A percentile compares a stretch with the other conserved stretches of the same genome.
Conservation (phyloP, 2,113 vertebrate genomes). For the Cyphomyrus discorhynchus region DNA sequence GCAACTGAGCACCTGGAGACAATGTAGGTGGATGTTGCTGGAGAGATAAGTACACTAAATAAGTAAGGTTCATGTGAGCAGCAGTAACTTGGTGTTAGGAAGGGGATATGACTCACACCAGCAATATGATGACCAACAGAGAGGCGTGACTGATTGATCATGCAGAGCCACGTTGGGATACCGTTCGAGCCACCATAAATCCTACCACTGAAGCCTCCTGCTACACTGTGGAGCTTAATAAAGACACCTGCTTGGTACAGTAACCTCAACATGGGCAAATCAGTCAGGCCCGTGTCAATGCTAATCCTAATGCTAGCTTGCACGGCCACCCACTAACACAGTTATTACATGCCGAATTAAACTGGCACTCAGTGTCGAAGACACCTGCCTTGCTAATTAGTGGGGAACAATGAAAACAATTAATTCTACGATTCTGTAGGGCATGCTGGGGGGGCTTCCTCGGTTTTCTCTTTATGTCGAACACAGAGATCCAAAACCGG, state of each 20-base stretch:
- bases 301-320: background rate
- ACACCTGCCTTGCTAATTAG: background rate
- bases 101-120: background rate
- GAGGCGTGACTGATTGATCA: background rate
- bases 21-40: background rate
- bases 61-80: background rate
- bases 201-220: background rate
- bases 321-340: background rate
- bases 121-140: background rate
- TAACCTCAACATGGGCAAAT: background rate
- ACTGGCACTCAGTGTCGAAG: background rate
- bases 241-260: background rate
- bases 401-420: background rate
- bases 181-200: background rate
- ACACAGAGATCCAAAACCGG: background rate
- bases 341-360: constrained; percentile 6
- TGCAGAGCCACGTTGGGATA: background rate
- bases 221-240: background rate
- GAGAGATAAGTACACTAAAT: background rate
- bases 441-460: background rate
- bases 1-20: background rate
- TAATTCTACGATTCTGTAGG: background rate
- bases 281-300: background rate
- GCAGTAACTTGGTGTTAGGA: background rate
- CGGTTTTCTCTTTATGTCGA: background rate